Conservation (phyloP, 1,140 invertebrate genomes). For the Pollicipes pollicipes region DNA sequence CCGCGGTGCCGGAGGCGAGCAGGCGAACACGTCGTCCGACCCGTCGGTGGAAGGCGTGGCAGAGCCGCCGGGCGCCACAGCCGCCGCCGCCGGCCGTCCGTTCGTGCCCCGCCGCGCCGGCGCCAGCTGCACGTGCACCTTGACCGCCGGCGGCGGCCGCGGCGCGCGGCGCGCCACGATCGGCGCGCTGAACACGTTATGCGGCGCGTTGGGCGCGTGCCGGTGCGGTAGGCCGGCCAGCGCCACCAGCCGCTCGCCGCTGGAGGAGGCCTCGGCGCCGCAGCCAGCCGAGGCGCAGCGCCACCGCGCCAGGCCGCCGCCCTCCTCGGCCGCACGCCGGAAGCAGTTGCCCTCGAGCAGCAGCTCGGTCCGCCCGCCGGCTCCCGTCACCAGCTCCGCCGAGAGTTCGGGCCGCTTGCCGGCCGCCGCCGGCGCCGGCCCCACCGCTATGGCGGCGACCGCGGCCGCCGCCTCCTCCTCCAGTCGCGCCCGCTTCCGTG, state of each 20-base stretch:
- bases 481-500: not conserved
- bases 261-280: not conserved
- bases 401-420: not conserved
- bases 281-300: not conserved
- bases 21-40: not conserved
- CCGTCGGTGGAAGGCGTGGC: not conserved
- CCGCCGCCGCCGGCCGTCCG: too few species aligned
- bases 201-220: not conserved
- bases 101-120: too few species aligned
- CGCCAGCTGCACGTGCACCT: not conserved
- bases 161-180: not conserved
- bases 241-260: not conserved
- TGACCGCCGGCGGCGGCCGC: not conserved
- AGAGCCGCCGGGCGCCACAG: not conserved
- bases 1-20: not conserved
- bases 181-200: not conserved
- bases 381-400: not conserved
- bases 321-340: not conserved
- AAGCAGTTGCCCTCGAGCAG: not conserved
- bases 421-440: too few species aligned
- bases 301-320: not conserved
- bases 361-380: not conserved
- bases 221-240: not conserved
- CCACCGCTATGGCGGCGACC: too few species aligned
- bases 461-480: not conserved